phyloP scores from a whole-genome alignment of 2,113 vertebrate species.

The Arizona elegans region DNA sequence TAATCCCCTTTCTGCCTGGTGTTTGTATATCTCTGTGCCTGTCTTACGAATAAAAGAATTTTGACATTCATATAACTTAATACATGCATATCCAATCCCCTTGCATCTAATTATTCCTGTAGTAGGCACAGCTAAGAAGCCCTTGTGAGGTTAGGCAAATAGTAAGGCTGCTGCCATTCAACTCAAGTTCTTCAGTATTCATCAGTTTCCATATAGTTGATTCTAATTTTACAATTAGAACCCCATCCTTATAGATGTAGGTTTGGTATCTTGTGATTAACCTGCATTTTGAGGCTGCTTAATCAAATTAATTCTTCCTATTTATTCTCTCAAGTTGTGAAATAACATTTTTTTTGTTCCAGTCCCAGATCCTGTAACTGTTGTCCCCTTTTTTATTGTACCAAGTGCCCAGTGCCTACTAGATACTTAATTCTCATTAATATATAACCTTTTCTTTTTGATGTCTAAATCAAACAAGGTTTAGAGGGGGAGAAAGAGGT shows the following conservation, averaged over 20 bases:
- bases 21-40: not conserved
- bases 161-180: not conserved
- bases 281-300: not conserved
- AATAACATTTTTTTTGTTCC: not conserved
- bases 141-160: fast-evolving
- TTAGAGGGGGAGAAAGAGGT: not conserved
- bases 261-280: not conserved
- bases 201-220: not conserved
- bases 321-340: not conserved
- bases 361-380: not conserved
- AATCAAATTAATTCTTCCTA: not conserved
- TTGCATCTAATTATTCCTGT: fast-evolving
- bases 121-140: not conserved
- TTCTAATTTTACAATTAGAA: not conserved
- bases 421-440: not conserved
- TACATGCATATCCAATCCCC: not conserved
- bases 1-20: not conserved
- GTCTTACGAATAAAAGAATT: not conserved
- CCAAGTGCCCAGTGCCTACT: not conserved
- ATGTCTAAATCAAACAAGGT: not conserved
- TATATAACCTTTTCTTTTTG: not conserved
- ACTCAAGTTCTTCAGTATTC: not conserved
- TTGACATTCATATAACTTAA: not conserved
- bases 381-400: not conserved
- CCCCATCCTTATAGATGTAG: not conserved